A percentile compares a stretch with the other conserved stretches of the same genome.
Evolutionary conservation across 1,140 invertebrate genomes (phyloP).

Genomic region (Orchestia grillus): DNA sequence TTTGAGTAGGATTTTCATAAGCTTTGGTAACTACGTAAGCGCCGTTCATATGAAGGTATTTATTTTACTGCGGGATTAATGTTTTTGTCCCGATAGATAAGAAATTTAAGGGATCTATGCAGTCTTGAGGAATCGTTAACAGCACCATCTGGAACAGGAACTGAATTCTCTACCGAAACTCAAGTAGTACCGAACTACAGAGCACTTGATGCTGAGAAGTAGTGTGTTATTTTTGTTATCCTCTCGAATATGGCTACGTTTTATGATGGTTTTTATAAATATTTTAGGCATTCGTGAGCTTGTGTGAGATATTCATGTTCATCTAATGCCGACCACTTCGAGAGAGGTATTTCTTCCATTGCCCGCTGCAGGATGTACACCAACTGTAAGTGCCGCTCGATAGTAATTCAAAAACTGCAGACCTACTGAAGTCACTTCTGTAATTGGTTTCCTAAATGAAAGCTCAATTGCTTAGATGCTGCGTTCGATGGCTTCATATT

Average conservation of each 20-base stretch:
- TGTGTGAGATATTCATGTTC: too few species aligned
- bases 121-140: background rate
- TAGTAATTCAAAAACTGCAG: background rate
- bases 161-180: background rate
- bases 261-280: too few species aligned
- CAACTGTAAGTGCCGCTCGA: too few species aligned
- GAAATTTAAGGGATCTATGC: background rate
- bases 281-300: too few species aligned
- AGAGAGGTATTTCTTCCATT: too few species aligned
- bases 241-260: background rate
- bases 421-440: background rate
- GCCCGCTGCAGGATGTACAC: too few species aligned
- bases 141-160: background rate
- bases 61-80: background rate
- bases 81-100: background rate
- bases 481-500: background rate
- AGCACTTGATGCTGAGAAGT: background rate
- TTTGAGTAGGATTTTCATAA: background rate
- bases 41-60: background rate
- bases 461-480: background rate
- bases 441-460: background rate
- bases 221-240: background rate
- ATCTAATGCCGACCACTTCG: too few species aligned
- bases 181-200: background rate
- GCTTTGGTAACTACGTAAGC: background rate